A percentile compares a stretch with the other conserved stretches of the same genome.
Evolutionary conservation across 2,113 vertebrate species (phyloP).

Genomic region (Mustela nigripes): DNA sequence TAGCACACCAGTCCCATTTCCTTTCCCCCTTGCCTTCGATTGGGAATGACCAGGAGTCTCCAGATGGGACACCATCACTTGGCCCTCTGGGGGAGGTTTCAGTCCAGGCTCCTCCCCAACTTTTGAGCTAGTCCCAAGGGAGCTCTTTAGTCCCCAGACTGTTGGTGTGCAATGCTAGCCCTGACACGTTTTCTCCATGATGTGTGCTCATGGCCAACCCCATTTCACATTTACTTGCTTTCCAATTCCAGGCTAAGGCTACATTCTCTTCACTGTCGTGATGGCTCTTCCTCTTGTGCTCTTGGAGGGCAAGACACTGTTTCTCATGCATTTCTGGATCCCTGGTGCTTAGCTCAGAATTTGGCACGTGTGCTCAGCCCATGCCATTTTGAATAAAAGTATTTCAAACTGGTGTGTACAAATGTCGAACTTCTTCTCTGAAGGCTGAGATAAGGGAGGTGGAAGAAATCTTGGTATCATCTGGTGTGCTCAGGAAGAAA

Average conservation of each 20-base stretch:
- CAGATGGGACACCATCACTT: rapidly evolving
- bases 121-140: not conserved
- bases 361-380: rapidly evolving
- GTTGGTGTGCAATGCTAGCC: rapidly evolving
- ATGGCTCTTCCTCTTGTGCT: not conserved
- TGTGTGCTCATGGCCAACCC: not conserved
- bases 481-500: not conserved
- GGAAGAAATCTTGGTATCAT: no score
- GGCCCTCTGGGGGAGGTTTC: no score
- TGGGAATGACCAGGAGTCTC: not conserved
- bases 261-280: not conserved
- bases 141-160: not conserved
- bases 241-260: not conserved
- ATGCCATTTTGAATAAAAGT: not conserved
- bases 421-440: not conserved
- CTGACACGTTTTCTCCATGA: rapidly evolving
- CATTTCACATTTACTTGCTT: rapidly evolving
- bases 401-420: not conserved
- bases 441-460: not conserved
- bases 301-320: not conserved
- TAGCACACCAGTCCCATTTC: no score
- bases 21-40: not conserved
- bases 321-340: conserved; percentile 53
- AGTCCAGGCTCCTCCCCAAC: not conserved
- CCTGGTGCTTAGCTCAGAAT: not conserved